Conservation (phyloP, 2,797 vertebrate species). For the Kryptolebias ocellatus region DNA sequence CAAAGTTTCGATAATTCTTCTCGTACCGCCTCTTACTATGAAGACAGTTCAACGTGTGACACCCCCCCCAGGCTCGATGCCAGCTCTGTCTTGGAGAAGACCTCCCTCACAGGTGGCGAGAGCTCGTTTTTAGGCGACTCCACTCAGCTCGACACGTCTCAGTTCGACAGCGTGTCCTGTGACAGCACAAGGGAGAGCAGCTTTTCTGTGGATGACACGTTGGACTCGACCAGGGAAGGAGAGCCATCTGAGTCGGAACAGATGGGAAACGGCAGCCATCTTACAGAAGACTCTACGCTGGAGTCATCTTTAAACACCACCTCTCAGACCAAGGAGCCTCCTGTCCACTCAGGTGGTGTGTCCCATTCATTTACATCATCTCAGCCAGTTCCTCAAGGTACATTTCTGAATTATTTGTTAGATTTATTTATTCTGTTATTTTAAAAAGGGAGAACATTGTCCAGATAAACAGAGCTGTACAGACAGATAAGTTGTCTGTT, state of each 20-base stretch:
- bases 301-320: slow-evolving; percentile 65
- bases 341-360: slow-evolving; percentile 46
- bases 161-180: slow-evolving; percentile 44
- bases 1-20: slow-evolving; percentile 59
- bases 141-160: slow-evolving; percentile 54
- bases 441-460: neutral
- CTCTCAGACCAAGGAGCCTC: slow-evolving; percentile 62
- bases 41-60: slow-evolving; percentile 41
- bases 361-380: slow-evolving; percentile 52
- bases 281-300: slow-evolving; percentile 55
- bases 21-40: slow-evolving; percentile 32
- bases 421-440: neutral
- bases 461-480: neutral
- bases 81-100: slow-evolving; percentile 57
- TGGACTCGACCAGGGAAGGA: slow-evolving; percentile 57
- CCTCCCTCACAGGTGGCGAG: slow-evolving; percentile 34
- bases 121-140: slow-evolving; percentile 51
- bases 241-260: slow-evolving; percentile 58
- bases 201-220: slow-evolving; percentile 45
- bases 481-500: neutral
- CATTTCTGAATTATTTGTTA: slow-evolving; percentile 9
- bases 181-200: slow-evolving; percentile 57
- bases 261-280: slow-evolving; percentile 56
- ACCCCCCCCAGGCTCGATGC: slow-evolving; percentile 37
- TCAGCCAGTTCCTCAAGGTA: slow-evolving; percentile 65